These are phyloP conservation scores for Bibio marci DNA, from an alignment of 2,888 invertebrate species.

Conservation along the genomic window DNA sequence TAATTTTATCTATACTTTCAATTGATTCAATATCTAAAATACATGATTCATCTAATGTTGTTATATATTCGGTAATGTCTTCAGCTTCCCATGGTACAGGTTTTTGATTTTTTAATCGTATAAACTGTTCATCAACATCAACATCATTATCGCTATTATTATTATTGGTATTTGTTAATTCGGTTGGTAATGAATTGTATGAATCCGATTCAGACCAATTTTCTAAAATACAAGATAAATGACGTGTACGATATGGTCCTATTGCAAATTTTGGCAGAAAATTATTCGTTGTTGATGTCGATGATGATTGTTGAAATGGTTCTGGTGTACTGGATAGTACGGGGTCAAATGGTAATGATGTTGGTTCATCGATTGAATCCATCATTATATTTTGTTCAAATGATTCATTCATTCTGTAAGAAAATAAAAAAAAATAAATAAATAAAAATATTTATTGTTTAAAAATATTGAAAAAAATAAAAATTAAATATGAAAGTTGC, in stretches of 20 bases:
- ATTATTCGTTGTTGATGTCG: neutral
- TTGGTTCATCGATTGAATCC: no score
- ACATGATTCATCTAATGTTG: slow-evolving; percentile 25
- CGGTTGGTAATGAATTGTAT: slow-evolving; percentile 22
- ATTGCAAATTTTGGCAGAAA: neutral
- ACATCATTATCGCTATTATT: slow-evolving; percentile 21
- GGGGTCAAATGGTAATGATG: no score
- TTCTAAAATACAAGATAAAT: slow-evolving; percentile 28
- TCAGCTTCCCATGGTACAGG: slow-evolving; percentile 10
- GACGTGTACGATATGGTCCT: slow-evolving; percentile 19
- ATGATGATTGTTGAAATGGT: no score
- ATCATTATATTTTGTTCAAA: no score
- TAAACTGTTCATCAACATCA: neutral
- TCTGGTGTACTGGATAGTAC: no score
- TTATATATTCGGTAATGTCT: slow-evolving; percentile 18
- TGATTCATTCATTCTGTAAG: no score
- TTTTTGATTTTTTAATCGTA: slow-evolving; percentile 2
- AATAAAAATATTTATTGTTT: no score
- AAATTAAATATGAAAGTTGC: no score
- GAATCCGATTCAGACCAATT: slow-evolving; percentile 28
- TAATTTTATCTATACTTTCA: slow-evolving; percentile 15
- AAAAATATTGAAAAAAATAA: no score
- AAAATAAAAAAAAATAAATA: no score
- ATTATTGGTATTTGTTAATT: slow-evolving; percentile 24
- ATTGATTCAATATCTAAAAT: slow-evolving; percentile 22